Evolutionary conservation across 2,113 vertebrate genomes (phyloP).

Genomic region (Tenrec ecaudatus): DNA sequence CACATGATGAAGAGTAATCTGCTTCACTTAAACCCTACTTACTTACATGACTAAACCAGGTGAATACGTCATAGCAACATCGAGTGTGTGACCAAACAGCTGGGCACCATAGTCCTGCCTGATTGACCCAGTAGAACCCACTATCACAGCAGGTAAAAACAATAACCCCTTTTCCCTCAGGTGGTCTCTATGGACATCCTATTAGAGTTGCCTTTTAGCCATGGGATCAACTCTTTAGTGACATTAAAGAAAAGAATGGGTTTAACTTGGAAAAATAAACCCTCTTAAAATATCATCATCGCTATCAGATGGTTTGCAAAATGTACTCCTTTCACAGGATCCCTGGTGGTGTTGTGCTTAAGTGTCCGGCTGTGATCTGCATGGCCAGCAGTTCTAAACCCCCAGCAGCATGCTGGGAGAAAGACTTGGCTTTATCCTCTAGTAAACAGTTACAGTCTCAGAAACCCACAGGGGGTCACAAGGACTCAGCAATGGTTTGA

Average conservation of each 20-base stretch:
- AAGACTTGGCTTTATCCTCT: too few species aligned
- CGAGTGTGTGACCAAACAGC: neutral
- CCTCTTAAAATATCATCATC: neutral
- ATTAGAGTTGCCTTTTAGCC: neutral
- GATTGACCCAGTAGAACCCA: too few species aligned
- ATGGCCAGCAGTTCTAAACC: too few species aligned
- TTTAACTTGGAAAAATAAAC: neutral
- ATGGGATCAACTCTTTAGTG: neutral
- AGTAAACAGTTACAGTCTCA: too few species aligned
- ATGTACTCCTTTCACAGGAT: neutral
- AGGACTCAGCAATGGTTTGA: too few species aligned
- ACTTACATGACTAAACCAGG: neutral
- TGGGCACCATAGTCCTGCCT: neutral
- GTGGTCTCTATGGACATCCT: too few species aligned
- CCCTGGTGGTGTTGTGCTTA: too few species aligned
- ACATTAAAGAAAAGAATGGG: neutral
- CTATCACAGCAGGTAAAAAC: neutral
- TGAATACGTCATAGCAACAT: neutral
- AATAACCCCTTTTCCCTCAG: neutral
- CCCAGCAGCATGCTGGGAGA: too few species aligned
- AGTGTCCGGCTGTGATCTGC: too few species aligned
- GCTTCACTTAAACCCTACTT: too few species aligned
- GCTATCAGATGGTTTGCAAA: neutral
- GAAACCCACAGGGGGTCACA: too few species aligned
- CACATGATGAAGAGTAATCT: too few species aligned